A percentile compares a stretch with the other conserved stretches of the same genome.
Conservation (phyloP, 2,797 vertebrate genomes). For the Sebastolobus altivelis region DNA sequence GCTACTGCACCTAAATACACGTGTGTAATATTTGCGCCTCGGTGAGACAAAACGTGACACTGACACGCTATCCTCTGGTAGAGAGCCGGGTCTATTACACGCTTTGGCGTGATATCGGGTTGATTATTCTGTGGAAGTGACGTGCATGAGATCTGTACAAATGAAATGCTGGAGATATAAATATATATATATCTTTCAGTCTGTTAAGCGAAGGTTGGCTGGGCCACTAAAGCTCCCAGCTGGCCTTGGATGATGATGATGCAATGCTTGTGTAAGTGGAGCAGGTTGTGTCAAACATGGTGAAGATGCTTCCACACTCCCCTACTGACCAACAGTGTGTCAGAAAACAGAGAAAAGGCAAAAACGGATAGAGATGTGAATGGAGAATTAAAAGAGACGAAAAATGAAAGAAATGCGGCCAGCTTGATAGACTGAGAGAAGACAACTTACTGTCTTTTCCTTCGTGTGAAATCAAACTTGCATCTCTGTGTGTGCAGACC, state of each 20-base stretch:
- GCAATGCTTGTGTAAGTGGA: slow-evolving; percentile 58
- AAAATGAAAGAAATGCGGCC: neutral
- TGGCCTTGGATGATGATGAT: slow-evolving; percentile 52
- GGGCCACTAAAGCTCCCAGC: slow-evolving; percentile 55
- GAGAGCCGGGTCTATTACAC: too few relatives aligned
- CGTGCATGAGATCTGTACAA: neutral
- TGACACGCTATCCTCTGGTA: too few relatives aligned
- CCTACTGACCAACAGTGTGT: slow-evolving; percentile 67
- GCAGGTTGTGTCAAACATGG: slow-evolving; percentile 51
- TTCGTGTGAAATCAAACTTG: neutral
- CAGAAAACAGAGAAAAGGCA: slow-evolving; percentile 30
- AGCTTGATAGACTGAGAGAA: neutral
- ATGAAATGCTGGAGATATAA: slow-evolving; percentile 1
- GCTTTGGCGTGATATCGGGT: too few relatives aligned
- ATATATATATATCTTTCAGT: neutral
- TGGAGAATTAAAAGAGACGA: neutral
- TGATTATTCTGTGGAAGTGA: neutral
- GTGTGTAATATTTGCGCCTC: rapidly evolving
- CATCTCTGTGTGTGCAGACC: neutral
- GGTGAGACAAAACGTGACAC: too few relatives aligned
- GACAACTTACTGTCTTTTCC: neutral
- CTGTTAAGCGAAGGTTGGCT: slow-evolving; percentile 31
- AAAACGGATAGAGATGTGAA: neutral
- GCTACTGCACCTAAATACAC: too few relatives aligned
- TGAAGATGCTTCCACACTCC: slow-evolving; percentile 43